Evolutionary conservation across 2,888 invertebrate species (phyloP).

Genomic region (Spilosoma lubricipeda): DNA sequence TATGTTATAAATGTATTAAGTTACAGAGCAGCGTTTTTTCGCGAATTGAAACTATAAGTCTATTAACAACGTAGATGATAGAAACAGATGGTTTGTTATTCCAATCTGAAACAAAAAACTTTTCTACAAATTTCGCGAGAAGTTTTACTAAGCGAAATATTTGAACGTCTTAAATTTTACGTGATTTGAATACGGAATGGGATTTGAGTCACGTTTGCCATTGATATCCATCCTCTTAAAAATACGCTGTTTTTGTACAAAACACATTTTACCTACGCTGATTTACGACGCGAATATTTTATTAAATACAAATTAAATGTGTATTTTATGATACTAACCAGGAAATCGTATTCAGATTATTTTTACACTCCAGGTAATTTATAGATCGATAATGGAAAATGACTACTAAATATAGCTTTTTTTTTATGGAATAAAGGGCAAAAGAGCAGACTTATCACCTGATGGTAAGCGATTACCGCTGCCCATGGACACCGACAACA

Average conservation of each 20-base stretch:
- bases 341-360: not conserved
- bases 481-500: no score
- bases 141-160: constrained; percentile 18
- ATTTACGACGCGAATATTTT: constrained; percentile 24
- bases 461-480: no score
- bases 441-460: no score
- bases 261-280: constrained; percentile 21
- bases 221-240: constrained; percentile 27
- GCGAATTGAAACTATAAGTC: not conserved
- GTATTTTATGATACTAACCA: not conserved
- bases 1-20: not conserved
- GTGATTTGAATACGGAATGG: constrained; percentile 40
- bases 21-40: not conserved
- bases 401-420: no score
- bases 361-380: not conserved
- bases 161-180: constrained; percentile 40
- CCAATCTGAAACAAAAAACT: not conserved
- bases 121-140: not conserved
- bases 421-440: no score
- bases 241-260: constrained; percentile 24
- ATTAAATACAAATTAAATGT: constrained; percentile 21
- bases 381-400: no score
- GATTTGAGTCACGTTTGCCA: constrained; percentile 34
- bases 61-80: not conserved
- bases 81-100: not conserved